Evolutionary conservation across 2,113 vertebrate genomes (phyloP).

Genomic region (Laticauda colubrina): DNA sequence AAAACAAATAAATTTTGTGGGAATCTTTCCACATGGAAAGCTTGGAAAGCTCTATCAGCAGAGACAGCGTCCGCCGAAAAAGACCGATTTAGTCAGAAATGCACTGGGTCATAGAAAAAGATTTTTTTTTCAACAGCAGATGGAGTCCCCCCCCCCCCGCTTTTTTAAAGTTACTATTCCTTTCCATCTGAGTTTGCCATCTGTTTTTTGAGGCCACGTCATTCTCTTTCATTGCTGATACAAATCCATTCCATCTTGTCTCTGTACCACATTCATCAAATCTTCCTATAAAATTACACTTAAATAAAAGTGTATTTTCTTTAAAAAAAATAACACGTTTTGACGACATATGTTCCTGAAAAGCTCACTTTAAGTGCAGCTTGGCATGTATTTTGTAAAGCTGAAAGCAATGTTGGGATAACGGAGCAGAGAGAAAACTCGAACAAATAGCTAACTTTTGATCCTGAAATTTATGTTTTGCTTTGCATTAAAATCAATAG

Average conservation of each 20-base stretch:
- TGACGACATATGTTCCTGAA: neutral
- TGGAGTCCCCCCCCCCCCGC: neutral
- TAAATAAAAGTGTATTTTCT: neutral
- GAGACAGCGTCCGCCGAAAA: neutral
- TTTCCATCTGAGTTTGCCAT: neutral
- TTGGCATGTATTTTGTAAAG: neutral
- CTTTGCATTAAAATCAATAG: neutral
- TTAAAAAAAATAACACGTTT: neutral
- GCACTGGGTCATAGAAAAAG: neutral
- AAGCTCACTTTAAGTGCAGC: neutral
- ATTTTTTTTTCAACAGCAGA: neutral
- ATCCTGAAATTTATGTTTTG: neutral
- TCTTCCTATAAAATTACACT: neutral
- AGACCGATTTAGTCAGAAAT: neutral
- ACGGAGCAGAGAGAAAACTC: neutral
- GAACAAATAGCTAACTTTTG: neutral
- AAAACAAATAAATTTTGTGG: neutral
- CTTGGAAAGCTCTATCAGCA: neutral
- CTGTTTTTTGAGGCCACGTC: neutral
- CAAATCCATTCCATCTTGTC: neutral
- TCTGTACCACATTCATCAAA: neutral
- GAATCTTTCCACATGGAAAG: neutral
- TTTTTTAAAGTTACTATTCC: neutral
- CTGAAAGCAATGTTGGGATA: neutral
- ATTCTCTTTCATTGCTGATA: neutral